Evolutionary conservation across 2,113 vertebrate species (phyloP), one percentile per base, ranked within the genome.

Genomic region (Lasiurus cinereus): DNA sequence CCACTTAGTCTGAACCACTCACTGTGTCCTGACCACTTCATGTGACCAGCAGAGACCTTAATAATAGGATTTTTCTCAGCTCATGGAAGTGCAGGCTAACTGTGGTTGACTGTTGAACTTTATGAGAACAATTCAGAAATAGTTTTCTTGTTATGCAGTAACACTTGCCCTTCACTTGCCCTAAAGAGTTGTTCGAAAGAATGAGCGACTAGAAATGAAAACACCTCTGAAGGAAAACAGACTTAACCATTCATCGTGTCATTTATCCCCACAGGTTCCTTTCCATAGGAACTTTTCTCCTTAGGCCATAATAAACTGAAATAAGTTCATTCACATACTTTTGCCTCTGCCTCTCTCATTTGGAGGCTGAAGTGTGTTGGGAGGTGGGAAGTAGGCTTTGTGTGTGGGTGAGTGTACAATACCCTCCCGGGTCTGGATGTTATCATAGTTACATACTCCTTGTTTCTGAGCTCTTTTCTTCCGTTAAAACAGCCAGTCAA

Each of bases 71-170:
- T 96, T 96, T 96, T 94, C 84, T 94, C 72, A 62, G 90, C 54
- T 88, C 52, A 13, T 50, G 54, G 64, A 82, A 77, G 80, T 74
- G 15, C 62, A 88, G 84, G 88, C 10, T 95, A 90, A 93, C 76
- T 93, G 48, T 83, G 79, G 36, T 27, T 86, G 85, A 95, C 86
- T 92, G 83, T 48, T 97, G 91, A 95, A 87, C 72, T 92, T 96
- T 87, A 93, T 85, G 80, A 88, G 73, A 92, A 92, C 54, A 92
- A 85, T 85, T 96, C 70, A 80, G 83, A 94, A 97, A 88, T 46
- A 83, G 80, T 74, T 94, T 94, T 91, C 64, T 91, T 84, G 33
- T 93, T 94, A 92, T 36, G 73, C 72, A 90, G 76, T 36, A 77
- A 62, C 66, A 88, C 39, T 67, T 94, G 92, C 72, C 84, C 92